Percentiles rank a stretch among this genome's conserved stretches.
Evolutionary conservation across 2,797 vertebrate genomes (phyloP).

Genomic region (Petrocephalus sullivani): DNA sequence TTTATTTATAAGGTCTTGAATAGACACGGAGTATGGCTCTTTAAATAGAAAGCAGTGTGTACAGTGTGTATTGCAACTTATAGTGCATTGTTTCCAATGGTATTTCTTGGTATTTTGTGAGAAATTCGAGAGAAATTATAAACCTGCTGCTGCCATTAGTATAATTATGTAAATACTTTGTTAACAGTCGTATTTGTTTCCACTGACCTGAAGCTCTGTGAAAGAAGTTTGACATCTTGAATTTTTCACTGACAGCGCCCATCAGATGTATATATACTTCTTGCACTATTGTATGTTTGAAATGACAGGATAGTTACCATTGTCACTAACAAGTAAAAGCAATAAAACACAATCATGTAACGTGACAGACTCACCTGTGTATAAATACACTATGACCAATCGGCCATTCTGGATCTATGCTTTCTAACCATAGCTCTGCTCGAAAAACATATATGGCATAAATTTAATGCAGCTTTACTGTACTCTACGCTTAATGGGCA

Average conservation of each 20-base stretch:
- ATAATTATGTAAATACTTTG: conserved; percentile 31
- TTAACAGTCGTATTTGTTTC: conserved; percentile 34
- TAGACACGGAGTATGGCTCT: not conserved
- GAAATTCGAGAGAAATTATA: conserved; percentile 23
- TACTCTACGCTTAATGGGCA: not conserved
- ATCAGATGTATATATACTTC: conserved; percentile 19
- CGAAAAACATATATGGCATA: not conserved
- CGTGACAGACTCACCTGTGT: conserved; percentile 44
- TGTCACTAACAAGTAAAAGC: conserved; percentile 44
- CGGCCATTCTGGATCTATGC: not conserved
- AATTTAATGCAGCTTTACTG: not conserved
- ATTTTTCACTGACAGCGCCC: not conserved
- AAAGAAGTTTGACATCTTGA: not conserved
- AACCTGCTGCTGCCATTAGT: conserved; percentile 31
- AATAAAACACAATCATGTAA: conserved; percentile 36
- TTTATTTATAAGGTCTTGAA: conserved; percentile 25
- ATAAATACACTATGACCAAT: conserved; percentile 48
- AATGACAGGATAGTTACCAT: conserved; percentile 21
- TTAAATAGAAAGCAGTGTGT: not conserved
- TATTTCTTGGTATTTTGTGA: conserved; percentile 17
- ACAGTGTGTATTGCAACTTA: not conserved
- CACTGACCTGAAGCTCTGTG: conserved; percentile 16
- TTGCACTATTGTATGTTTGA: conserved; percentile 19
- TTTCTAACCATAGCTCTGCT: not conserved
- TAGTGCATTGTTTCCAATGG: conserved; percentile 12